Base-by-base conservation (phyloP, 2,113 vertebrate species). In the Saguinus imperator region DNA sequence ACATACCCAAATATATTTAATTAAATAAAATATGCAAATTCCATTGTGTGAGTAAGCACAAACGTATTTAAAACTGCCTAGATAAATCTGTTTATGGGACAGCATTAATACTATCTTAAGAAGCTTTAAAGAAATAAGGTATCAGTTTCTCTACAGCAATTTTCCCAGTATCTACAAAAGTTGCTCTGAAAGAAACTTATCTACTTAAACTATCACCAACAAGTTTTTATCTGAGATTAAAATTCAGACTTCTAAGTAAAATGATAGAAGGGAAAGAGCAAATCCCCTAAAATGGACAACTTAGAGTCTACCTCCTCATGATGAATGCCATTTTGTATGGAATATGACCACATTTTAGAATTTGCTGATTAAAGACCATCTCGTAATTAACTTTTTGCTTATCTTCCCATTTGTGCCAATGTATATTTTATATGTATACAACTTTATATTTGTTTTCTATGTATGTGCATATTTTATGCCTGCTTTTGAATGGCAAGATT, bases 121-220 rank as follows among this genome's bases (percentile, higher is more conserved):
- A 89, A 86, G 32, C 6, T 83, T 94, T 79, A 48, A 82, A 89
- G 37, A 82, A 92, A 76, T 77, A 80, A 87, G 45, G 2, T 58
- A 66, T 87, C 35, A 40, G 20, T 86, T 92, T 95, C 68, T 79
- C 16, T 82, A 93, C 68, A 68, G 12, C 35, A 94, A 66, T 93
- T 86, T 32, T 94, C 50, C 21, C 0, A 23, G 32, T 72, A 52
- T 64, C 8, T 88, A 85, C 11, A 75, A 90, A 93, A 87, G 5
- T 50, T 87, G 25, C 37, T 87, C 52, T 95, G 88, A 86, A 70
- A 89, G 86, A 87, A 64, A 64, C 89, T 88, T 95, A 75, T n/a
- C 21, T 81, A 77, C 10, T 35, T 86, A 7, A 92, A 10, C 18
- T 77, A 43, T 88, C 29, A 84, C 32, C 87, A 88, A 45, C 23